Evolutionary conservation across 2,113 vertebrate species (phyloP), one percentile per base, ranked within the genome.

Genomic region (Xyliphius kryptos): DNA sequence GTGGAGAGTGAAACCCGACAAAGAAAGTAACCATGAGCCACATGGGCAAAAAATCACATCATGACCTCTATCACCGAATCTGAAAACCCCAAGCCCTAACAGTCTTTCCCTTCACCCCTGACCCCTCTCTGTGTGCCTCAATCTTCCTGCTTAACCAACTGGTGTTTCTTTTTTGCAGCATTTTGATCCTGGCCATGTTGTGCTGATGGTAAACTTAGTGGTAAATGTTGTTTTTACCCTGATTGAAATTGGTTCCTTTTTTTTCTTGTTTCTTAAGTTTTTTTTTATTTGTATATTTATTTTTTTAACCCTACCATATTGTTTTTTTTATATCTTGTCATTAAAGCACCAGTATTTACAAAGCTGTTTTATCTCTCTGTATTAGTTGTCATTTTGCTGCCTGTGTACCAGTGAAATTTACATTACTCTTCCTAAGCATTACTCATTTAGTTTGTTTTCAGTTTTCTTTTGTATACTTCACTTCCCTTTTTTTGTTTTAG

Each of bases 171-270:
- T 97, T 97, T 98, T 98, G 94, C 95, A 98, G 96, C 90, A 81
- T 92, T 97, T 90, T 98, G 94, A 97, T 92, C 96, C 93, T 90
- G 96, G 92, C 93, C 95, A 96, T 98, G 95, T 98, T 97, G 96
- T 97, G 96, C 93, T 95, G 96, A 98, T 98, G 96, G 96, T 98
- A 98, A 98, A 96, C 93, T 98, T 98, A 98, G 96, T 97, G 96
- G 96, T 98, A 98, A 98, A 97, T 95, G 92, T 97, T 91, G 90
- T 95, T 97, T 97, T 97, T 83, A 82, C 74, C 85, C 94, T 91
- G 92, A 97, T 95, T 97, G 90, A 97, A 92, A 62, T 66, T 73
- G 60, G 63, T 77, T 73, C 44, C 61, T 69, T 76, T 77, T 79
- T 77, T 78, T 44, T 75, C 78, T 82, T 78, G 53, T 78, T 71